Evolutionary conservation across 2,888 invertebrate species (phyloP).

Genomic region (Brachyopa scutellaris): DNA sequence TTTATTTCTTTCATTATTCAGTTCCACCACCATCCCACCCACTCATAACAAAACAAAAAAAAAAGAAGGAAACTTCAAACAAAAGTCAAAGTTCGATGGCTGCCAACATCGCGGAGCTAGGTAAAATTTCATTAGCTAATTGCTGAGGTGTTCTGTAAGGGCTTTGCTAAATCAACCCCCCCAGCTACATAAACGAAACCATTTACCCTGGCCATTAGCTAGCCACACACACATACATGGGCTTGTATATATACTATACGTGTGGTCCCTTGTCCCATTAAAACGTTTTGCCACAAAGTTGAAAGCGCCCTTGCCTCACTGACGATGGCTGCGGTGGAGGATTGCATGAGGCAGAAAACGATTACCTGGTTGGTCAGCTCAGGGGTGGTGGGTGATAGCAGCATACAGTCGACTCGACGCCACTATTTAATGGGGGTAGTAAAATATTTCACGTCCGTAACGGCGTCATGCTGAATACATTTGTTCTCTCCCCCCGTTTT

Average conservation of each 20-base stretch:
- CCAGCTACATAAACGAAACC: not conserved
- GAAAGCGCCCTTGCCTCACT: slow-evolving; percentile 19
- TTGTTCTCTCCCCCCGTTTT: slow-evolving; percentile 21
- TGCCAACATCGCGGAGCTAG: slow-evolving; percentile 26
- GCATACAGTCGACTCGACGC: slow-evolving; percentile 18
- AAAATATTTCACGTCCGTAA: slow-evolving; percentile 69
- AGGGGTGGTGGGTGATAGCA: slow-evolving; percentile 19
- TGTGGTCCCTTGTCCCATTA: slow-evolving; percentile 20
- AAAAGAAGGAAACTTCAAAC: slow-evolving; percentile 32
- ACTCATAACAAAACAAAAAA: not conserved
- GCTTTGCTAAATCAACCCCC: slow-evolving; percentile 11
- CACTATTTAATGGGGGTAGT: slow-evolving; percentile 60
- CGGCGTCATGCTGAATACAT: slow-evolving; percentile 58
- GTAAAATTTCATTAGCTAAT: slow-evolving; percentile 70
- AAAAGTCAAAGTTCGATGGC: slow-evolving; percentile 68
- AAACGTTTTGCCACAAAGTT: slow-evolving; percentile 41
- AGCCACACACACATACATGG: slow-evolving; percentile 7
- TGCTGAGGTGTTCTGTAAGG: slow-evolving; percentile 32
- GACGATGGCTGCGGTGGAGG: slow-evolving; percentile 1
- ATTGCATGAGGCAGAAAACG: slow-evolving; percentile 33
- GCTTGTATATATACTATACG: not conserved
- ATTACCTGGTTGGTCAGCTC: slow-evolving; percentile 59
- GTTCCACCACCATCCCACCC: not conserved
- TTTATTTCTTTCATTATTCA: slow-evolving; percentile 52
- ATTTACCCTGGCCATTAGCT: slow-evolving; percentile 28